Base-by-base conservation (phyloP, 2,797 vertebrate species). In the Poecilia wingei region DNA sequence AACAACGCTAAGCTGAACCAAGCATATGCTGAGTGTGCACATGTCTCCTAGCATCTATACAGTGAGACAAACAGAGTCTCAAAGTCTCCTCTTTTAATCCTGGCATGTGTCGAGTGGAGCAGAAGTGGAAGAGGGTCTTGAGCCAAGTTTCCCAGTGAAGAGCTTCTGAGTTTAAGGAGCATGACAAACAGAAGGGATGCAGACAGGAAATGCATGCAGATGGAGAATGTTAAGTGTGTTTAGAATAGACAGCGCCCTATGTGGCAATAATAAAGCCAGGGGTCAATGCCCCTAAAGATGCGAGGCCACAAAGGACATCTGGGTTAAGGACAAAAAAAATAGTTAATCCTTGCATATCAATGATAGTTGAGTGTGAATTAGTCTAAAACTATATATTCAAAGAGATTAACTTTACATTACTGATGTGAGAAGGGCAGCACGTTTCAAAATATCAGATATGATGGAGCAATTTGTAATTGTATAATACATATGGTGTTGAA, bases 251-350 rank as follows among this genome's bases (percentile, higher is more conserved):
- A 81, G 84, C 86, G 86, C 91, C 81, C 88, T 87, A 79, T 94
- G 92, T 92, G 89, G 91, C 91, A 94, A 94, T 87, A 94, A 89
- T 84, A 92, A 86, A 89, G 90, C 92, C 90, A 92, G 36, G 89
- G 91, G 93, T 94, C 91, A 93, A 90, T 71, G 89, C 46, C 86
- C 89, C 83, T 20, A 66, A 84, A 89, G 85, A 93, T 81, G 82
- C 85, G 81, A 78, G 91, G 91, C 91, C 88, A 91, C 74, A 75
- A 68, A 81, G 73, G 81, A 83, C 64, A 86, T 85, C 82, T 88
- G 78, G 39, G 77, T 80, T 82, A 16, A 76, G 10, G 64, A 46
- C 31, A 70, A 28, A 41, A 41, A 41, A 51, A 46, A 70, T 16
- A 70, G 13, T 28, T 45, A 7, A 70, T 1, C 8, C 0, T 16